Base-by-base conservation (phyloP, 2,888 invertebrate species). In the Alloscopus bannaensis region DNA sequence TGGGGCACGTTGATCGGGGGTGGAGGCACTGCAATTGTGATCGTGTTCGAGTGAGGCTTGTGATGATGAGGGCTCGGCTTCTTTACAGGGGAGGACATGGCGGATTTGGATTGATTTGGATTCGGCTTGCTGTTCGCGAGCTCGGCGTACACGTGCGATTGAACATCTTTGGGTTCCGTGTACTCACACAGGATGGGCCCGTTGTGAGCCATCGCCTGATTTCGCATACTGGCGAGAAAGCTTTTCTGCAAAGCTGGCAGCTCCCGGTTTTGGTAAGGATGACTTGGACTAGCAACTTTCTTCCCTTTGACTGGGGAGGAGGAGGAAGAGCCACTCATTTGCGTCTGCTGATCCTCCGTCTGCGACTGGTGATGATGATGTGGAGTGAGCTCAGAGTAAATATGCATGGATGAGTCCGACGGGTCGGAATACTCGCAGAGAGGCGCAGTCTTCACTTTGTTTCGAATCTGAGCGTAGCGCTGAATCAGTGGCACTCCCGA, bases 401-500 rank as follows among this genome's bases (percentile, higher is more conserved):
- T 83, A 42, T 86, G 86, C 60, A 83, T 73, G 64, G 83, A 81
- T 1, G 84, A 81, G 72, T 84, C 84, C 6, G 82, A 82, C 0
- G 90, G 90, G 80, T 90, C 89, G 18, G 89, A 87, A 86, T 90
- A 90, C 31, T 90, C 90, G n/a, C 88, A 85, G 20, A 87, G 76
- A 1, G 87, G 84, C 3, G 87, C 83, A 82, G 82, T 83, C 80
- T 84, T 85, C 28, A 81, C 71, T 78, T 78, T 78, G 13, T 78
- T 78, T 50, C 59, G 45, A 59, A 78, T 78, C 71, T 79, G 79
- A 72, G 79, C 79, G 66, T 79, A 79, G 13, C 79, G 64, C 42
- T 71, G 65, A 20, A 71, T 45, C 20, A 36, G 69, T 22, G 80
- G 75, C 20, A 75, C 73, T 59, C 65, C 73, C 0, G 36, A 47